Percentiles rank a stretch among this genome's conserved stretches.
These are phyloP conservation scores for Cryptus armator DNA, from an alignment of 2,888 invertebrate genomes.

Conservation along the genomic window DNA sequence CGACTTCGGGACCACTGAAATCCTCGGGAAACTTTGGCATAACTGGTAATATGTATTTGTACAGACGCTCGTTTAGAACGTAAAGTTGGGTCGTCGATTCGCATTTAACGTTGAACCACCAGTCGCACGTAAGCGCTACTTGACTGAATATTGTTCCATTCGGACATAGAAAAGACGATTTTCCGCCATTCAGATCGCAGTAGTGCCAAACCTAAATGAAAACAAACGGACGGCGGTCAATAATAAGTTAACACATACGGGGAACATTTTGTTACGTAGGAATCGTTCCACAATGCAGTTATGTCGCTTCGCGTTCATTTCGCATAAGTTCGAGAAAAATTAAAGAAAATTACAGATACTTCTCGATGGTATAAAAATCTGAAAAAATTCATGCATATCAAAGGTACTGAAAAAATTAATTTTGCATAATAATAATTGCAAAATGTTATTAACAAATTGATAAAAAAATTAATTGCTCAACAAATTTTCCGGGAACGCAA, in stretches of 20 bases:
- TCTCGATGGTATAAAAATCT: too few species aligned
- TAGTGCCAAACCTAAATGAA: constrained; percentile 94
- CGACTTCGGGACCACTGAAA: constrained; percentile 94
- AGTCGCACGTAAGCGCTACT: constrained; percentile 95
- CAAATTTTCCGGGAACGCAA: too few species aligned
- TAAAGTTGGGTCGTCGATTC: constrained; percentile 93
- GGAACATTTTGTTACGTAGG: too few species aligned
- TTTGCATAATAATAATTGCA: too few species aligned
- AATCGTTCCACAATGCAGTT: not conserved
- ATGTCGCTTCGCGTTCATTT: too few species aligned
- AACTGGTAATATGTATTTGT: constrained; percentile 94
- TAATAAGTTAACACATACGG: not conserved
- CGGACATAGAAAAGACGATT: constrained; percentile 95
- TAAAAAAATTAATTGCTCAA: too few species aligned
- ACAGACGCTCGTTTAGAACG: constrained; percentile 94
- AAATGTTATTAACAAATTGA: too few species aligned
- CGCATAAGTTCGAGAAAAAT: too few species aligned
- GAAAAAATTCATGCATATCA: too few species aligned
- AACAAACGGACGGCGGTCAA: constrained; percentile 37
- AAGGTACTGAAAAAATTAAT: too few species aligned
- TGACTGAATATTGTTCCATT: constrained; percentile 97
- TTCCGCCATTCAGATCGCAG: constrained; percentile 95
- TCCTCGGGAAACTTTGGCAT: constrained; percentile 96
- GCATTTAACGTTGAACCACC: constrained; percentile 97
- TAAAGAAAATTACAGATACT: not conserved